Conservation (phyloP, 2,113 vertebrate species). For the Macrotus californicus region DNA sequence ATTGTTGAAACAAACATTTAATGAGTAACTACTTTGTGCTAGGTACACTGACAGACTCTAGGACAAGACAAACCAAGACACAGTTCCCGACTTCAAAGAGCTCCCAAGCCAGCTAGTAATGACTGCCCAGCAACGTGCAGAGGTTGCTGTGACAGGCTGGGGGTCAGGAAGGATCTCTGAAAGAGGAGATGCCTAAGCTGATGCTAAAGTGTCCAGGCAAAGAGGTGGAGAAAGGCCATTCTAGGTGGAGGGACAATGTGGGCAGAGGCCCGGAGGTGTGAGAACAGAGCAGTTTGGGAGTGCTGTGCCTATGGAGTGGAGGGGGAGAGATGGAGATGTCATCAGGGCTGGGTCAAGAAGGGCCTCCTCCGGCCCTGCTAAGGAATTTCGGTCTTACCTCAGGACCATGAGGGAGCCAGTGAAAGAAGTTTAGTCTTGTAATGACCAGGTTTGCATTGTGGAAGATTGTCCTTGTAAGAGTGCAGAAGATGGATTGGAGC, state of each 20-base stretch:
- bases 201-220: not conserved
- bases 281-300: not conserved
- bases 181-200: not conserved
- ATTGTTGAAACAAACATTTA: not conserved
- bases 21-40: not conserved
- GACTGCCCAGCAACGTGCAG: not conserved
- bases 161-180: not conserved
- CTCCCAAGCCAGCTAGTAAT: not conserved
- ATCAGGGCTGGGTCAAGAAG: not conserved
- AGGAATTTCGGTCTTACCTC: not conserved
- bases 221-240: not conserved
- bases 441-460: not conserved
- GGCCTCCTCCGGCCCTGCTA: not conserved
- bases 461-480: not conserved
- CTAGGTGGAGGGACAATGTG: not conserved
- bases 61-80: not conserved
- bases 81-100: not conserved
- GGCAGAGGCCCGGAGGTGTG: not conserved
- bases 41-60: not conserved
- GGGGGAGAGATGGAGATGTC: not conserved
- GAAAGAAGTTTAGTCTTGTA: not conserved
- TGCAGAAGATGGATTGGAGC: not conserved
- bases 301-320: not conserved
- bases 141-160: not conserved
- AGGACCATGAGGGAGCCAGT: not conserved